Conservation (phyloP, 2,888 invertebrate species). For the Mythimna loreyi region DNA sequence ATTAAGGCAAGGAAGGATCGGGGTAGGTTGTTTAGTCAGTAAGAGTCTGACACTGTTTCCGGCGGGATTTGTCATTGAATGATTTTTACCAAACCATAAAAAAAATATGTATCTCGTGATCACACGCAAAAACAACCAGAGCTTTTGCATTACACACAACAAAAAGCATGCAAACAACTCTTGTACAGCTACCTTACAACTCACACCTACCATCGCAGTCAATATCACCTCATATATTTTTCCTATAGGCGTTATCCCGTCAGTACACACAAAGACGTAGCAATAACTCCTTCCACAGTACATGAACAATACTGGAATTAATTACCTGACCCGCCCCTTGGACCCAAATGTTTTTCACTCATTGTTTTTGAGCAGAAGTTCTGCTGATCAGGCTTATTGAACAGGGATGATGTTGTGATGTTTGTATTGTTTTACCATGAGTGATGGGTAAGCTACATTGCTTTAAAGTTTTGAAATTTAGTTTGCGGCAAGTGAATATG, state of each 20-base stretch:
- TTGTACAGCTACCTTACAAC: neutral
- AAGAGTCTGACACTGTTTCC: too few relatives aligned
- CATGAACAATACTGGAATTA: slow-evolving; percentile 78
- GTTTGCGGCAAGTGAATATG: too few relatives aligned
- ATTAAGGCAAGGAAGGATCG: too few relatives aligned
- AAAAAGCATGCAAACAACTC: too few relatives aligned
- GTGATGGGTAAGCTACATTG: neutral
- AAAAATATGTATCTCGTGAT: too few relatives aligned
- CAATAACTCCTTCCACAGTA: slow-evolving; percentile 60
- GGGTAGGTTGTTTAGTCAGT: too few relatives aligned
- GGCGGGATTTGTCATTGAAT: too few relatives aligned
- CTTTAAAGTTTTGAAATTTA: too few relatives aligned
- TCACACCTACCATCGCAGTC: slow-evolving; percentile 1
- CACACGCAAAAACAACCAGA: too few relatives aligned
- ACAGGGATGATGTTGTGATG: neutral
- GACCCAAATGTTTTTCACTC: slow-evolving; percentile 60
- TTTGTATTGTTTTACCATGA: neutral
- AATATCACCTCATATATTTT: slow-evolving; percentile 60
- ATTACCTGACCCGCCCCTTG: slow-evolving; percentile 75
- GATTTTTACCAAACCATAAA: too few relatives aligned
- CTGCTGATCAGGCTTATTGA: slow-evolving; percentile 31
- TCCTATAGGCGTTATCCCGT: slow-evolving; percentile 59
- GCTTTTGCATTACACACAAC: too few relatives aligned
- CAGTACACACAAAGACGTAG: slow-evolving; percentile 60
- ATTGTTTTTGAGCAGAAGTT: slow-evolving; percentile 59